Base-by-base conservation (phyloP, 2,888 invertebrate species). In the Eumacrocentrus americanus region DNA sequence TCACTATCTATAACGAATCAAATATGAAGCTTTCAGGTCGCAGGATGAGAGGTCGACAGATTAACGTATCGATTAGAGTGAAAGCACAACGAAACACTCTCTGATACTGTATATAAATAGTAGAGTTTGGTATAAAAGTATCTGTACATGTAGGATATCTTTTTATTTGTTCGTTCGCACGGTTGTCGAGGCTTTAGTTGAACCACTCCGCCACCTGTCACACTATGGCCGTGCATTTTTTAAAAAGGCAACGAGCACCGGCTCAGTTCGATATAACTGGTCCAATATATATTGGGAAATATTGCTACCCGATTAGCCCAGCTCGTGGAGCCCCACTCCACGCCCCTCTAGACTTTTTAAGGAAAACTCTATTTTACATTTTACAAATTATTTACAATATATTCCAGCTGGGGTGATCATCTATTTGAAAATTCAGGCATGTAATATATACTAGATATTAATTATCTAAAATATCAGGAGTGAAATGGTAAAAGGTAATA, bases 81-180 rank as follows among this genome's bases (percentile, higher is more conserved):
- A 74, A 77, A 72, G 71, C 73, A 70, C 66, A 69, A 61, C 65
- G 68, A 71, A 71, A 72, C 76, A 73, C 73, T 72, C 70, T 72
- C 72, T 68, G 67, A 29, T 29, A 54, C 58, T 35, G 55, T 53
- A 46, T 46, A 12, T 46, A 23, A 12, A 12, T 25, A 29, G 29
- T n/a, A 29, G 23, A 20, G 23, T n/a, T 46, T 20, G 14, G 46
- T 46, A 23, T n/a, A n/a, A n/a, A n/a, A 46, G 22, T 46, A 22
- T 54, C 53, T 47, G 54, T 51, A 16, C 51, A 51, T 54, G 51
- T 44, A 12, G 5, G 34, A 14, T 20, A 46, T 46, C 46, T 46
- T 46, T 46, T 46, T 46, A 46, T 46, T 46, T 14, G 42, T 50
- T 34, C 42, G 44, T 56, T 62, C 55, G 14, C 16, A 40, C 16